phyloP scores from a whole-genome alignment of 2,888 invertebrate species.

The Heteropelma amictum region DNA sequence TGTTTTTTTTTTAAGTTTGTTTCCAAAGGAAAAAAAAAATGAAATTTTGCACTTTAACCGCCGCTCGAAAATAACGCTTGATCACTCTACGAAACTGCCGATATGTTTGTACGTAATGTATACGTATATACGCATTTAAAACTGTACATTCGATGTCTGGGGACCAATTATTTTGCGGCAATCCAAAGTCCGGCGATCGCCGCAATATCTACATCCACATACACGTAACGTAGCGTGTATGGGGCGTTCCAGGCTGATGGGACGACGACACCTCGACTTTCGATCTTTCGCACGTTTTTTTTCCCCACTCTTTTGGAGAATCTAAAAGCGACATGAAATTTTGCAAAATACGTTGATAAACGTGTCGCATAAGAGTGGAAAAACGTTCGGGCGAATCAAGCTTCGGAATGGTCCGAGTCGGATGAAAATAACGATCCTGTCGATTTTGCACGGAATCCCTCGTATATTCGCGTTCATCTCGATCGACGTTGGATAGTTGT shows the following conservation, averaged over 20 bases:
- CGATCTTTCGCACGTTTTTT: neutral
- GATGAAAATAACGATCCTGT: neutral
- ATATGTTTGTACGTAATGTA: neutral
- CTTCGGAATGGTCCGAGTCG: no score
- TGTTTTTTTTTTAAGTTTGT: no score
- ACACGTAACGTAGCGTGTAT: neutral
- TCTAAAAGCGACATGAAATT: no score
- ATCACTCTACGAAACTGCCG: neutral
- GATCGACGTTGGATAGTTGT: constrained; percentile 33
- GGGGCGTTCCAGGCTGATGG: neutral
- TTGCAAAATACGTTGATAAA: no score
- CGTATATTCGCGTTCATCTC: neutral
- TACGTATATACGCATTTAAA: neutral
- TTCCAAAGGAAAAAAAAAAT: no score
- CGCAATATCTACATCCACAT: constrained; percentile 44
- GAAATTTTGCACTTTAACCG: no score
- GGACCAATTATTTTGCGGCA: constrained; percentile 56
- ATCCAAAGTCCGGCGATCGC: constrained; percentile 41
- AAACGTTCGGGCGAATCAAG: no score
- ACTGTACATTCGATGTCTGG: constrained; percentile 16
- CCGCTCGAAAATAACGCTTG: no score
- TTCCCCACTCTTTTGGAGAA: no score
- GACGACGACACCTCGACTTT: neutral
- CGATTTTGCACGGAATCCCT: neutral
- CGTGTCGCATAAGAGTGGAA: no score